A percentile compares a stretch with the other conserved stretches of the same genome.
phyloP scores from a whole-genome alignment of 2,797 vertebrate genomes.

The Anomalospiza imberbis region DNA sequence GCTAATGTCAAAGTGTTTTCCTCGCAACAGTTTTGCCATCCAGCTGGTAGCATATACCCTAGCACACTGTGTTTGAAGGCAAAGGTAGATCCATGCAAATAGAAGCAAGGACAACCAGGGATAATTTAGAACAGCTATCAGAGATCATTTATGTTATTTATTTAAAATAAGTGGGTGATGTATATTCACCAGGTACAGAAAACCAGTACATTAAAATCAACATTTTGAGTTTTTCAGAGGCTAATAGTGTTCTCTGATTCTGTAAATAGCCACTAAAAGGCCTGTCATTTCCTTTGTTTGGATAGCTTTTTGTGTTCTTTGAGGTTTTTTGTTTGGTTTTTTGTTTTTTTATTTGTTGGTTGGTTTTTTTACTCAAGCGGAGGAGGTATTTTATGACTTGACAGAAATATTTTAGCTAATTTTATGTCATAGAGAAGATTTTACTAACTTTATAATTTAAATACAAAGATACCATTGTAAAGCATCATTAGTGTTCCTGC shows the following conservation, averaged over 20 bases:
- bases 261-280: background rate
- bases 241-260: background rate
- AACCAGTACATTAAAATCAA: background rate
- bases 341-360: background rate
- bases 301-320: background rate
- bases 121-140: background rate
- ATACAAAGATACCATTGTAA: background rate
- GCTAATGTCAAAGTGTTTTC: background rate
- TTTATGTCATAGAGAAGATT: background rate
- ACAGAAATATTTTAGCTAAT: background rate
- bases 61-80: background rate
- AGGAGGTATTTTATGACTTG: slow-evolving; percentile 1
- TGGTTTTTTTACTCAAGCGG: background rate
- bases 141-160: background rate
- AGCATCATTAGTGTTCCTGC: background rate
- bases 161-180: background rate
- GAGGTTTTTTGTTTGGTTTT: background rate
- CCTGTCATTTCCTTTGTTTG: background rate
- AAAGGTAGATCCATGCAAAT: background rate
- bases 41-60: background rate
- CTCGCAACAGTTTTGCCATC: background rate
- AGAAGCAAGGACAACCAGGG: background rate
- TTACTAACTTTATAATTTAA: background rate
- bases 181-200: slow-evolving; percentile 2
- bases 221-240: background rate